Evolutionary conservation across 2,888 invertebrate genomes (phyloP).

Genomic region (Xylocampa areola): DNA sequence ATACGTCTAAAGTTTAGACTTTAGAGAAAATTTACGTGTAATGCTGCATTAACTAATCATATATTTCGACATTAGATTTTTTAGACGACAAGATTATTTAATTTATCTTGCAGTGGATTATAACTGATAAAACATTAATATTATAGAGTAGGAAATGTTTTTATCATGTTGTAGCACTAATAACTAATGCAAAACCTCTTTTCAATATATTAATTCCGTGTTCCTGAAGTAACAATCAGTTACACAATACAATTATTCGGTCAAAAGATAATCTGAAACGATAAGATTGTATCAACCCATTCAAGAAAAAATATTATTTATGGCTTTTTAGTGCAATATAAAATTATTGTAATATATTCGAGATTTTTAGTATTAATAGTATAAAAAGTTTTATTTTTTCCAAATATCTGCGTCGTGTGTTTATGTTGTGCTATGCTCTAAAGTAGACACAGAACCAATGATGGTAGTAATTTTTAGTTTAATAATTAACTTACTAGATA

Average conservation of each 20-base stretch:
- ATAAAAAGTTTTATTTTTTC: too few species aligned
- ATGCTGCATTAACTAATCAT: too few species aligned
- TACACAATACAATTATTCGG: not conserved
- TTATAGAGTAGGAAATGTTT: conserved; percentile 1
- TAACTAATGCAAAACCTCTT: not conserved
- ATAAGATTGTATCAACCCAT: conserved; percentile 14
- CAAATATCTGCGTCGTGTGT: too few species aligned
- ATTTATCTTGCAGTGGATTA: not conserved
- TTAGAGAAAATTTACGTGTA: not conserved
- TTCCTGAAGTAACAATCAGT: conserved; percentile 3
- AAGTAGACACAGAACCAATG: too few species aligned
- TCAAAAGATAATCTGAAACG: conserved; percentile 14
- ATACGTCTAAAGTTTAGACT: not conserved
- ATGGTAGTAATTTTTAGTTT: too few species aligned
- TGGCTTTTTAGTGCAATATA: too few species aligned
- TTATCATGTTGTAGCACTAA: conserved; percentile 11
- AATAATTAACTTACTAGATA: too few species aligned
- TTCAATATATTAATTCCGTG: conserved; percentile 19
- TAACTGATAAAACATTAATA: conserved; percentile 10
- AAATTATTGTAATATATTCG: too few species aligned
- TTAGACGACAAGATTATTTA: not conserved
- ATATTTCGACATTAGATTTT: too few species aligned
- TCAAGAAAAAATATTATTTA: too few species aligned
- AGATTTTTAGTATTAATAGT: too few species aligned
- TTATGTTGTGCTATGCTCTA: too few species aligned